Evolutionary conservation across 2,797 vertebrate species (phyloP).

Genomic region (Uromys caudimaculatus): DNA sequence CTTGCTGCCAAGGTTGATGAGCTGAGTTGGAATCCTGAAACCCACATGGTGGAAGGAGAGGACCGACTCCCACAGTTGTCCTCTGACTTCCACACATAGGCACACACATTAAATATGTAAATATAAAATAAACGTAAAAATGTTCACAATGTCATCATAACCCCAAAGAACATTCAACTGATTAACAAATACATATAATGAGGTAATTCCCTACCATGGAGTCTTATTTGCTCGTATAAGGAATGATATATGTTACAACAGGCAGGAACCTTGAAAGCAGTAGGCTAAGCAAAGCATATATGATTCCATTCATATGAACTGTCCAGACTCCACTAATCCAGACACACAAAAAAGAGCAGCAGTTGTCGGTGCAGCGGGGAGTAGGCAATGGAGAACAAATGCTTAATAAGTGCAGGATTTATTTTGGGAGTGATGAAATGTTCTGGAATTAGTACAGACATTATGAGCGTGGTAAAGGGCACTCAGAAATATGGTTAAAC

Average conservation of each 20-base stretch:
- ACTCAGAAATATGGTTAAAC: background rate
- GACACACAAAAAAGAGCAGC: background rate
- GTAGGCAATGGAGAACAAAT: background rate
- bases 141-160: background rate
- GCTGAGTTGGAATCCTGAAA: background rate
- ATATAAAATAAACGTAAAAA: background rate
- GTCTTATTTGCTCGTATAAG: background rate
- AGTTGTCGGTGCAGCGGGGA: background rate
- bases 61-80: background rate
- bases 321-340: background rate
- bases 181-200: background rate
- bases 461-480: background rate
- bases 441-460: background rate
- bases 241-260: background rate
- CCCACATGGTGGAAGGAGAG: background rate
- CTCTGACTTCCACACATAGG: background rate
- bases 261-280: background rate
- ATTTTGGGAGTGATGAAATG: background rate
- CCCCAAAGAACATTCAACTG: background rate
- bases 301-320: background rate
- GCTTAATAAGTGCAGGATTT: background rate
- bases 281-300: background rate
- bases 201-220: background rate
- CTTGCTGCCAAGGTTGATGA: background rate
- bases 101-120: background rate